phyloP scores from a whole-genome alignment of 2,888 invertebrate species.

The Rhopalosiphum nymphaeae region DNA sequence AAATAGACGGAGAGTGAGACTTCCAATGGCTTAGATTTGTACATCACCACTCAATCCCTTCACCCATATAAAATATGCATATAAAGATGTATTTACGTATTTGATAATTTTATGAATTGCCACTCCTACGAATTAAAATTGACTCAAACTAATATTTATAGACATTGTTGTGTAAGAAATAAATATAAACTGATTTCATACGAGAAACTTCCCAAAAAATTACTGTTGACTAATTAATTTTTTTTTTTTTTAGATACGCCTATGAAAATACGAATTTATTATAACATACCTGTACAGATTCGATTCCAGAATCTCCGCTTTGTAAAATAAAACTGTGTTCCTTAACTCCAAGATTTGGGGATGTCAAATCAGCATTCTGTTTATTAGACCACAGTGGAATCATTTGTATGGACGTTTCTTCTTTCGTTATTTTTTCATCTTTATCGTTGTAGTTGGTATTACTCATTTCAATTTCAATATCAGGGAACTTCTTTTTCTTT shows the following conservation, averaged over 20 bases:
- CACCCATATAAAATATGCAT: not conserved
- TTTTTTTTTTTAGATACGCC: not conserved
- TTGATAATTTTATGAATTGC: not conserved
- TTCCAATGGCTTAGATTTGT: not conserved
- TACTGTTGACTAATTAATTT: not conserved
- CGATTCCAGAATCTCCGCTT: constrained; percentile 78
- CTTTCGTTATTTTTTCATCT: constrained; percentile 59
- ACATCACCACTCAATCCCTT: not conserved
- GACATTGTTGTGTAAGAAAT: not conserved
- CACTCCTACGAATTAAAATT: not conserved
- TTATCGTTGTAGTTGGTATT: constrained; percentile 4
- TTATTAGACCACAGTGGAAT: constrained; percentile 79
- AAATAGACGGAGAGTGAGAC: not conserved
- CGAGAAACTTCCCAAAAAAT: not conserved
- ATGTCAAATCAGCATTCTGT: constrained; percentile 74
- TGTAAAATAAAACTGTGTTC: constrained; percentile 79
- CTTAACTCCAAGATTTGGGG: constrained; percentile 77
- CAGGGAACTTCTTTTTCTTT: constrained; percentile 47
- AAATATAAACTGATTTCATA: not conserved
- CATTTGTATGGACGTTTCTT: constrained; percentile 69
- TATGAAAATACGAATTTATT: not conserved
- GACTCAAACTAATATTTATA: not conserved
- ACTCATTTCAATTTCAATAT: constrained; percentile 45
- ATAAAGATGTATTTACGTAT: not conserved
- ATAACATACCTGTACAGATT: constrained; percentile 77